A percentile compares a stretch with the other conserved stretches of the same genome.
Conservation (phyloP, 1,140 invertebrate species). For the Papilio machaon region DNA sequence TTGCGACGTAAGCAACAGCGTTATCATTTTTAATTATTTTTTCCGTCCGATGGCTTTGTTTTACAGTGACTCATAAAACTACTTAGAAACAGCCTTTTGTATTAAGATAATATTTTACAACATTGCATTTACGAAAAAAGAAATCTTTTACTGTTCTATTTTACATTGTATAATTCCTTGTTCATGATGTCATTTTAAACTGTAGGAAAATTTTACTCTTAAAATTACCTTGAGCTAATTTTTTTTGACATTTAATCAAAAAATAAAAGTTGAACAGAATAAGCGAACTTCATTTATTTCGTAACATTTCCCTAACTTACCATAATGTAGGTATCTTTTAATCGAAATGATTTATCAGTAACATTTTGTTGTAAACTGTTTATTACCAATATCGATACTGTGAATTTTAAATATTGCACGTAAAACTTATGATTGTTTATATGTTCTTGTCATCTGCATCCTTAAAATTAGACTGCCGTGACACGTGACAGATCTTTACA, state of each 20-base stretch:
- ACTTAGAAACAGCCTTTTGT: slow-evolving; percentile 23
- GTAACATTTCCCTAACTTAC: background rate
- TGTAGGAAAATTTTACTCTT: too few relatives aligned
- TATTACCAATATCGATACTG: background rate
- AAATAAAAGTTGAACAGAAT: background rate
- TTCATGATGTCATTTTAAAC: background rate
- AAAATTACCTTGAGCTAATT: background rate
- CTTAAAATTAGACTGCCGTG: too few relatives aligned
- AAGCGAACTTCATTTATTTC: background rate
- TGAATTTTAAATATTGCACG: background rate
- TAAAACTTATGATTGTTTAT: background rate
- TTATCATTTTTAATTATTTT: slow-evolving; percentile 33
- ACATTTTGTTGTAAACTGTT: background rate
- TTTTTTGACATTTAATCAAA: background rate
- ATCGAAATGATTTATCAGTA: background rate
- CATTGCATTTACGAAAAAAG: background rate
- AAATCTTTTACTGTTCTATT: background rate
- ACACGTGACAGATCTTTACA: too few relatives aligned
- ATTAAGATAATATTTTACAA: background rate
- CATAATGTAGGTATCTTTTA: background rate
- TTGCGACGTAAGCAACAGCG: background rate
- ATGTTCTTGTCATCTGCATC: too few relatives aligned
- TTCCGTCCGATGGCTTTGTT: too few relatives aligned
- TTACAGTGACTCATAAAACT: slow-evolving; percentile 13
- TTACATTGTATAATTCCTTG: background rate